Evolutionary conservation across 2,888 invertebrate species (phyloP), one percentile per base, ranked within the genome.

Genomic region (Sinotaia quadrata): DNA sequence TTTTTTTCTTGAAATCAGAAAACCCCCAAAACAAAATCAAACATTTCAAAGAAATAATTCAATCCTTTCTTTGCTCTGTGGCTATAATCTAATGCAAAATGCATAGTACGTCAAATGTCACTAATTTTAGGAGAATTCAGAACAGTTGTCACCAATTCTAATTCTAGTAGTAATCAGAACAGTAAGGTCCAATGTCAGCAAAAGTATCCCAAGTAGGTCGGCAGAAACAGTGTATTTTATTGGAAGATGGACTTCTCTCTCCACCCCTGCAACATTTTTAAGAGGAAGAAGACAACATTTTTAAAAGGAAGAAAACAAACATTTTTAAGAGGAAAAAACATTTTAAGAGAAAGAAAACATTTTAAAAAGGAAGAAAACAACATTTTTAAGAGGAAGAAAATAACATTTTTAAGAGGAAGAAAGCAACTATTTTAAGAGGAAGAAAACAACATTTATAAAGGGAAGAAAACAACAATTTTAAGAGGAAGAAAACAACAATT

Each of bases 141-240:
- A n/a, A n/a, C n/a, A n/a, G n/a, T n/a, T n/a, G n/a, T n/a, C n/a
- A n/a, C n/a, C n/a, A n/a, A n/a, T n/a, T 47, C 7, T 47, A 47
- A 4, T 18, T 10, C 29, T 18, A 54, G 31, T 54, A 54, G 27
- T 54, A 54, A 31, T 54, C 54, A 54, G 54, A 54, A 27, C 31
- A 24, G 54, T 54, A 54, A 24, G 54, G 54, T 8, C 8, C 2
- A 21, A 24, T 24, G 27, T 29, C 54, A 5, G 29, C 18, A 5
- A 54, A 29, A 24, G 54, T n/a, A 29, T 54, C 54, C 54, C 24
- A 29, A 24, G 8, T 18, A 29, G 54, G 54, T 8, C 54, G n/a
- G 31, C 54, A 54, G 8, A 24, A 29, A 27, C 54, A 54, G 2
- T 27, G 54, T 31, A 54, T 18, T 10, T 31, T n/a, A 18, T 54